Conservation (phyloP, 2,113 vertebrate species). For the Raphicerus campestris region DNA sequence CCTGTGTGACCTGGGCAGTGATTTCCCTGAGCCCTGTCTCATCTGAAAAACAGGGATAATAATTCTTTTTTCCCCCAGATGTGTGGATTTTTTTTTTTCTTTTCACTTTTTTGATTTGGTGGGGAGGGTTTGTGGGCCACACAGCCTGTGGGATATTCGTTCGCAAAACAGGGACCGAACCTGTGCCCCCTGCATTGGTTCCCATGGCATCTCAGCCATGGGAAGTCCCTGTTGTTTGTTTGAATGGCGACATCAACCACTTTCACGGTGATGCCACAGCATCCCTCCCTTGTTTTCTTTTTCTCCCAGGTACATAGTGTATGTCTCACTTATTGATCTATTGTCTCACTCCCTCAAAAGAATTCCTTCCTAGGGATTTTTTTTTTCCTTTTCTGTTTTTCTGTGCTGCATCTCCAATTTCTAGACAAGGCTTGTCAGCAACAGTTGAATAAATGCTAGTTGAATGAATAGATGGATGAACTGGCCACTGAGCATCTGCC, state of each 20-base stretch:
- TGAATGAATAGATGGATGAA: neutral
- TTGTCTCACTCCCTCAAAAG: neutral
- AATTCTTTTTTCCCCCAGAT: neutral
- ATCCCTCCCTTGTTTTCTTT: neutral
- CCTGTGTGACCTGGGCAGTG: fast-evolving
- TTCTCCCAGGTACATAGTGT: neutral
- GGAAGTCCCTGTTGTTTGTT: neutral
- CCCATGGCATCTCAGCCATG: neutral
- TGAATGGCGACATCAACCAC: neutral
- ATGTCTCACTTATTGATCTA: neutral
- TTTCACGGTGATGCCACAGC: neutral
- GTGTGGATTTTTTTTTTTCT: neutral
- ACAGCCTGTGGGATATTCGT: neutral
- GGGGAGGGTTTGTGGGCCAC: neutral
- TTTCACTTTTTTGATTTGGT: neutral
- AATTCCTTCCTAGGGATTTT: neutral
- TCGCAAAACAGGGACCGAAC: neutral
- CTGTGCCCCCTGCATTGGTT: neutral
- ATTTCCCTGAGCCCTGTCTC: neutral
- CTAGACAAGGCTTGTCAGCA: neutral
- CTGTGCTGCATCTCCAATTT: neutral
- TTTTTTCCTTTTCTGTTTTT: neutral
- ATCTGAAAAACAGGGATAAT: neutral
- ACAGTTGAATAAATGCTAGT: neutral
- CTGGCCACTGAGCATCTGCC: neutral